Evolutionary conservation across 1,140 invertebrate species (phyloP), one percentile per base, ranked within the genome.

Genomic region (Solenopsis invicta): DNA sequence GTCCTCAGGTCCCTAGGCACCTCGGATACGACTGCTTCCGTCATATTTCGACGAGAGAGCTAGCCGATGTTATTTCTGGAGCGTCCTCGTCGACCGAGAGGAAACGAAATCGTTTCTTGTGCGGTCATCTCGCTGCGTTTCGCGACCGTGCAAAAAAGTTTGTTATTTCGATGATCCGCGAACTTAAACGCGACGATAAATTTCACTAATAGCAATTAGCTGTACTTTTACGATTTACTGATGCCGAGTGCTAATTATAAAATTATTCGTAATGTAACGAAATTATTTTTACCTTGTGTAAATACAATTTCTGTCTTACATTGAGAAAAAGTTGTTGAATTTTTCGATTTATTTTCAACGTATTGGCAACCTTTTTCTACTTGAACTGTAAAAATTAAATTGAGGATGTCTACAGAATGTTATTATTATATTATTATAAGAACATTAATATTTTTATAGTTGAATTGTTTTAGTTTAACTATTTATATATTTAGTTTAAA

Each of bases 31-130:
- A 48, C 90, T 90, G 86, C 72, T 87, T 82, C 66, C 87, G 90
- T 92, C 89, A 91, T 91, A 77, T 92, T 90, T 88, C 90, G 84
- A 88, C 86, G 88, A 21, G 37, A 72, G 41, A 61, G 64, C 81
- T 69, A 66, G 76, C 66, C 56, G 56, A 48, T 64, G 66, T 29
- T 86, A 86, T 82, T 74, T 45, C 56, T 21, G 52, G n/a, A 85
- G 82, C 82, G 74, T 91, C 89, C 74, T 88, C 56, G 67, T 80
- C 76, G 34, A 21, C 64, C 81, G 37, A 37, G 34, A 50, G 54
- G 34, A 37, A 72, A 90, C 50, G 37, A 85, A 86, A 74, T 89
- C 62, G 37, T 69, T 81, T 85, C 34, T 21, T 72, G 13, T 72
- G 13, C 84, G 59, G 2, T 29, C 29, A 29, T 29, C 29, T 29